A percentile compares a stretch with the other conserved stretches of the same genome.
These are phyloP conservation scores for Copidosoma floridanum DNA, from an alignment of 1,140 invertebrate species.

Conservation along the genomic window DNA sequence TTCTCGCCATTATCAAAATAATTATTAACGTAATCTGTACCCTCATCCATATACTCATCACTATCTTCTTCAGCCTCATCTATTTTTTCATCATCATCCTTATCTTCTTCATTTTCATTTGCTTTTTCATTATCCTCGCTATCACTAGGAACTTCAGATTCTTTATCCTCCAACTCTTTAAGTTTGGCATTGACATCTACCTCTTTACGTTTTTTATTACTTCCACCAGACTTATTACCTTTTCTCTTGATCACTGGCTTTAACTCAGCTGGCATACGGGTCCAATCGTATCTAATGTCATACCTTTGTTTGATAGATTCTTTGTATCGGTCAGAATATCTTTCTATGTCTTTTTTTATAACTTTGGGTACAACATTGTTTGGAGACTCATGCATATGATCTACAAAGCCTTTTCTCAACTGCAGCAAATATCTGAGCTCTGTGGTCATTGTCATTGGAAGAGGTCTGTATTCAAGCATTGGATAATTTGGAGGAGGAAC, in stretches of 20 bases:
- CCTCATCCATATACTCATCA: constrained; percentile 71
- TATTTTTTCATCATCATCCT: constrained; percentile 47
- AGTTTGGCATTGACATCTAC: constrained; percentile 56
- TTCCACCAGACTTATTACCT: constrained; percentile 30
- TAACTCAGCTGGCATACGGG: constrained; percentile 59
- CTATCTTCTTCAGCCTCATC: constrained; percentile 54
- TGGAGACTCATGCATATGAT: constrained; percentile 59
- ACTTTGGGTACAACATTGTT: constrained; percentile 53
- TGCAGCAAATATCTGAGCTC: constrained; percentile 61
- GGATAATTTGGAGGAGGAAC: constrained; percentile 71
- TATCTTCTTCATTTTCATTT: constrained; percentile 58
- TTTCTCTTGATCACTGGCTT: constrained; percentile 50
- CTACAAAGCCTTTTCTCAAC: constrained; percentile 62
- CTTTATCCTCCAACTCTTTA: constrained; percentile 63
- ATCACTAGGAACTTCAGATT: constrained; percentile 50
- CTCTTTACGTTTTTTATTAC: constrained; percentile 38
- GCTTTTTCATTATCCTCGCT: constrained; percentile 55
- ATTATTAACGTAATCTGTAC: constrained; percentile 76
- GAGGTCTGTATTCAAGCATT: constrained; percentile 61
- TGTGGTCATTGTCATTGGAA: constrained; percentile 53
- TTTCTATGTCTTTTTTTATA: constrained; percentile 62
- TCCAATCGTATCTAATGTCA: constrained; percentile 58
- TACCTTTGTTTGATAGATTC: constrained; percentile 49
- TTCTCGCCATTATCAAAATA: constrained; percentile 87
- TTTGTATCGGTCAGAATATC: constrained; percentile 67